Base-by-base conservation (phyloP, 2,888 invertebrate species). In the Rhamnusium bicolor region DNA sequence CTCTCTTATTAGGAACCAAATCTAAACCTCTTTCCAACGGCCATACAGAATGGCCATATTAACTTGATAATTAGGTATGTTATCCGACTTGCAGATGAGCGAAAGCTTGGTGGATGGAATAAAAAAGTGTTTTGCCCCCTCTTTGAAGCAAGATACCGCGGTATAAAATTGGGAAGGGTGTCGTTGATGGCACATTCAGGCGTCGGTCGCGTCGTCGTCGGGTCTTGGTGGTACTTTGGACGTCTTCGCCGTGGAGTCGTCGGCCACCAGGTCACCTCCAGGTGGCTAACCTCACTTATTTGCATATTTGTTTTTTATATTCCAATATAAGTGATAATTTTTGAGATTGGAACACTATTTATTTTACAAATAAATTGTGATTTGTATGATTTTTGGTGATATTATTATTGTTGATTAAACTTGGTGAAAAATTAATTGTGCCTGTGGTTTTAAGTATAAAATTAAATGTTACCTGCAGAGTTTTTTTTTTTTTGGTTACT, bases 51-150 rank as follows among this genome's bases (percentile, higher is more conserved):
- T 93, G 91, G 92, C 94, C 93, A 93, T 94, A 94, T 94, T 93
- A 94, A 94, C 94, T 94, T 94, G 94, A 94, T 94, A 94, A 94
- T 94, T 94, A 94, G 94, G 92, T 93, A 92, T 93, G 93, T 93
- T 93, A 94, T 94, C 93, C 92, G 94, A 94, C 94, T 94, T 94
- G 94, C 94, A 94, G 94, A 94, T 94, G 94, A 94, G 93, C 90
- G 89, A 89, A 90, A 91, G 90, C 91, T 90, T 89, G 91, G 91
- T 90, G 91, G 91, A 91, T 91, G 90, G 92, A 92, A 92, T 92
- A 92, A 92, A 92, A n/a, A 92, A 92, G 91, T 90, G 90, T 90
- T 91, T 91, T 91, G 91, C 90, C 90, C 90, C 91, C 89, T 90
- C 87, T 88, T 88, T 87, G 86, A 84, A 82, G 85, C 86, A 83